Conservation (phyloP, 2,113 vertebrate species). For the Psittacus erithacus region DNA sequence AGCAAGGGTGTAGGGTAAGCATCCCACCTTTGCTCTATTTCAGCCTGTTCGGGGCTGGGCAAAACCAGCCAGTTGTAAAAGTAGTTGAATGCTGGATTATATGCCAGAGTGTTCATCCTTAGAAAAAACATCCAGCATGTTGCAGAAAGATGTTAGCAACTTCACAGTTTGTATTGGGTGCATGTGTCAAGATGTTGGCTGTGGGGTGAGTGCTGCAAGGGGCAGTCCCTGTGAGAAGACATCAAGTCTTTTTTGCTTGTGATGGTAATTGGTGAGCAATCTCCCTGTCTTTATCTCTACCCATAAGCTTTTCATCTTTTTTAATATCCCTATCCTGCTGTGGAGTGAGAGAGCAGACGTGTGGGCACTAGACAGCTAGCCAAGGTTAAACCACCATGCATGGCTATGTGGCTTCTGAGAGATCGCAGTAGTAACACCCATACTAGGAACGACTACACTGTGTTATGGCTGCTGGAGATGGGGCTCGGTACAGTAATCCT, state of each 20-base stretch:
- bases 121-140: neutral
- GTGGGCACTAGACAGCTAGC: neutral
- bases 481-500: neutral
- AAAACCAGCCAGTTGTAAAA: neutral
- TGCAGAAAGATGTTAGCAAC: neutral
- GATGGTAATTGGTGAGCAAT: neutral
- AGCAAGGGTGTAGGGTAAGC: neutral
- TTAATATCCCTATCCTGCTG: neutral
- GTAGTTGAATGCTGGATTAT: neutral
- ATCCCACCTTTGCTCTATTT: neutral
- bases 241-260: neutral
- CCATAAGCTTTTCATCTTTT: accelerated
- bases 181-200: neutral
- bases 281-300: neutral
- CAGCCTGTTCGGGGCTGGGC: neutral
- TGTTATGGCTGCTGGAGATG: neutral
- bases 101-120: neutral
- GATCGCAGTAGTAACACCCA: neutral
- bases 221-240: neutral
- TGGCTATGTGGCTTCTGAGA: neutral
- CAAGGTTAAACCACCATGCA: neutral
- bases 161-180: neutral
- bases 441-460: neutral
- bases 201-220: accelerated
- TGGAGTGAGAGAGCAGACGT: neutral